phyloP scores from a whole-genome alignment of 2,888 invertebrate species.

The Epiperipatus broadwayi region DNA sequence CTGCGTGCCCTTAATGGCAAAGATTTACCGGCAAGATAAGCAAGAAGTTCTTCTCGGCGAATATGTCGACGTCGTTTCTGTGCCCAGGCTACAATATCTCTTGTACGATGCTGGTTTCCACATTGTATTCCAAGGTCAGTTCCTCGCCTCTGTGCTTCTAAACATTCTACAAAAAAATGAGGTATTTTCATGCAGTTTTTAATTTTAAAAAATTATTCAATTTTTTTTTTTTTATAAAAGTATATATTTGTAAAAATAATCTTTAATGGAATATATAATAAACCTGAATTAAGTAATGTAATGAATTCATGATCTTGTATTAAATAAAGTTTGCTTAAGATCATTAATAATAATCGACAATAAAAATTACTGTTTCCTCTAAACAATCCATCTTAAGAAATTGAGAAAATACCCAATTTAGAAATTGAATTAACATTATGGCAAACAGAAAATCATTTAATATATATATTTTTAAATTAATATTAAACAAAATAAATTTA shows the following conservation, averaged over 20 bases:
- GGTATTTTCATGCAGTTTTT: slow-evolving; percentile 4
- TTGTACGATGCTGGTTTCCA: slow-evolving; percentile 50
- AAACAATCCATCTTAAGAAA: no score
- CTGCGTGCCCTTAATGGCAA: slow-evolving; percentile 35
- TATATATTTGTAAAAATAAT: slow-evolving; percentile 11
- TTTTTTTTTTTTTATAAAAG: slow-evolving; percentile 14
- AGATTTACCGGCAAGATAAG: slow-evolving; percentile 45
- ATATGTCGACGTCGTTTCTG: slow-evolving; percentile 45
- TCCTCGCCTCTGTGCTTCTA: slow-evolving; percentile 46
- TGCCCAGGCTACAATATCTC: slow-evolving; percentile 55
- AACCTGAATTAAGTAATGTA: no score
- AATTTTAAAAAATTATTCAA: not conserved
- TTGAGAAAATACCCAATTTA: no score
- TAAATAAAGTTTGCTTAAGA: no score
- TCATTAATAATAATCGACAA: no score
- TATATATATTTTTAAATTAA: no score
- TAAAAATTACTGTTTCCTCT: no score
- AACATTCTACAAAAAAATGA: slow-evolving; percentile 40
- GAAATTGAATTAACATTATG: no score
- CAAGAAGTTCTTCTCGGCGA: slow-evolving; percentile 51
- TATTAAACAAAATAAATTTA: no score
- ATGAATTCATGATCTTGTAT: no score
- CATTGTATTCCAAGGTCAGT: slow-evolving; percentile 48
- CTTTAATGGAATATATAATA: no score
- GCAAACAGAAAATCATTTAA: no score